Evolutionary conservation across 1,140 invertebrate species (phyloP).

Genomic region (Hirudo medicinalis): DNA sequence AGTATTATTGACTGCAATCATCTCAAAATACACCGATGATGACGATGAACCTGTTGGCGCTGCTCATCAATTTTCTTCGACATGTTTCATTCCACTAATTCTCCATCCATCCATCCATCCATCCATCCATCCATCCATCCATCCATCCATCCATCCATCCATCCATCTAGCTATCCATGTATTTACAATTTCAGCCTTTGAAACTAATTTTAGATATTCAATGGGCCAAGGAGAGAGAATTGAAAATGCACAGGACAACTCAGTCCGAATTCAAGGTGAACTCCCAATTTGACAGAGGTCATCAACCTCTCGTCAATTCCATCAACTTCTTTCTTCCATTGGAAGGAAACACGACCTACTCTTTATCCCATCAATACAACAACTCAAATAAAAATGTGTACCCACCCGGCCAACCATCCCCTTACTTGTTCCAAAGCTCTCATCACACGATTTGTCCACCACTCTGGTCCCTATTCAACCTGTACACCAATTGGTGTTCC

Average conservation of each 20-base stretch:
- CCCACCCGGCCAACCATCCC: no score
- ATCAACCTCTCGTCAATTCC: neutral
- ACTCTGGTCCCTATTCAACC: no score
- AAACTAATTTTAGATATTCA: neutral
- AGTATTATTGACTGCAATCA: neutral
- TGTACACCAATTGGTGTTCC: no score
- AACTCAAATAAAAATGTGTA: no score
- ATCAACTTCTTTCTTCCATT: neutral
- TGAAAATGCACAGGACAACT: no score
- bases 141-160: conserved; percentile 7
- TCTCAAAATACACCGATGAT: neutral
- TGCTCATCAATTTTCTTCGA: neutral
- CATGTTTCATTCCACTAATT: neutral
- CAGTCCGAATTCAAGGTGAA: no score
- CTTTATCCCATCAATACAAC: no score
- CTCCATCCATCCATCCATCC: neutral
- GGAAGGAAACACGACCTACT: neutral
- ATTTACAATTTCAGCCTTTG: neutral
- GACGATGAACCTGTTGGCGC: neutral
- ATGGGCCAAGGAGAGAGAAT: no score
- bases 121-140: conserved; percentile 5
- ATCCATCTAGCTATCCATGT: neutral
- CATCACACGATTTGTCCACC: no score
- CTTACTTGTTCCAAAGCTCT: no score
- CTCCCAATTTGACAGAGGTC: neutral